These are phyloP conservation scores for Tenthredo mesomela DNA, from an alignment of 2,888 invertebrate species.

Conservation along the genomic window DNA sequence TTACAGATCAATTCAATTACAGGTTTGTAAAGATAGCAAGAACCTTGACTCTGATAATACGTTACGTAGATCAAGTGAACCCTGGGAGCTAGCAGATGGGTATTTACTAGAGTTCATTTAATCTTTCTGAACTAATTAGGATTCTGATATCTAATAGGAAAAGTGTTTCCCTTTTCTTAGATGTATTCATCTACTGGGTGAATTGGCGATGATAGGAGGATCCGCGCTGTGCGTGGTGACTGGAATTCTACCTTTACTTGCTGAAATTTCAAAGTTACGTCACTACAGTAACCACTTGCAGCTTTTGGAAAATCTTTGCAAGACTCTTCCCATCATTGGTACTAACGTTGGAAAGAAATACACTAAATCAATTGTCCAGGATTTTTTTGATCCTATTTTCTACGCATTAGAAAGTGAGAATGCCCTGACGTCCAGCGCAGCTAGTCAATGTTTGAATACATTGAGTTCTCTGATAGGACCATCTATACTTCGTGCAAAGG, in stretches of 20 bases:
- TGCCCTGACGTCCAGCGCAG: constrained; percentile 78
- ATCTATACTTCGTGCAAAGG: constrained; percentile 78
- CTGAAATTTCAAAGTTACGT: constrained; percentile 74
- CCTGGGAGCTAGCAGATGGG: constrained; percentile 81
- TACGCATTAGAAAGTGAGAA: constrained; percentile 79
- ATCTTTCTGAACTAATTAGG: neutral
- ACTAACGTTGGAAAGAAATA: constrained; percentile 78
- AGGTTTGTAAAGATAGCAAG: constrained; percentile 45
- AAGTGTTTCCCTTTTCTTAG: constrained; percentile 63
- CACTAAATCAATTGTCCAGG: constrained; percentile 78
- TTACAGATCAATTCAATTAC: neutral
- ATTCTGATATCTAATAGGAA: neutral
- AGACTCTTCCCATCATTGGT: constrained; percentile 78
- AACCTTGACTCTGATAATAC: constrained; percentile 76
- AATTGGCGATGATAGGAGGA: constrained; percentile 74
- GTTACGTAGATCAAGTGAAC: constrained; percentile 78
- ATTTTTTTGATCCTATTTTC: constrained; percentile 79
- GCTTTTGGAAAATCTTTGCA: constrained; percentile 79
- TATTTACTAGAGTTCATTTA: constrained; percentile 62
- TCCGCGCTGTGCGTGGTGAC: constrained; percentile 67
- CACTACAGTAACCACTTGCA: constrained; percentile 79
- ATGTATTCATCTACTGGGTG: constrained; percentile 77
- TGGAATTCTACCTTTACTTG: constrained; percentile 75
- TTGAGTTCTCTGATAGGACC: constrained; percentile 78
- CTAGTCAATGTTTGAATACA: constrained; percentile 77